Percentiles rank a stretch among this genome's conserved stretches.
Conservation (phyloP, 2,797 vertebrate genomes). For the Sebastes hopkinsi region DNA sequence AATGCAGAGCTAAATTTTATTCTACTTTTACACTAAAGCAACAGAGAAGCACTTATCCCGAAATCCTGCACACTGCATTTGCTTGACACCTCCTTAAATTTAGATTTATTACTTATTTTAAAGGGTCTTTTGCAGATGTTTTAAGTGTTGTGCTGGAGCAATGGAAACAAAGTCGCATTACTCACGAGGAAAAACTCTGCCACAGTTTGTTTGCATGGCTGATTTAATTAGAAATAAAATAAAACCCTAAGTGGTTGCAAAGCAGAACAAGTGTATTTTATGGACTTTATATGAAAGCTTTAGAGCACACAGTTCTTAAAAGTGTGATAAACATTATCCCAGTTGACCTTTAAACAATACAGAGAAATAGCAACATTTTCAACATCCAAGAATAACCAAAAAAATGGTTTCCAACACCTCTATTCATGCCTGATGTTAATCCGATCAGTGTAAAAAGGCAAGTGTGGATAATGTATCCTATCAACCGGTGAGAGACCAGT, state of each 20-base stretch:
- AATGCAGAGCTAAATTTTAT: neutral
- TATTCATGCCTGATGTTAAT: slow-evolving; percentile 30
- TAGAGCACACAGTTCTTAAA: neutral
- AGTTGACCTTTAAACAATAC: neutral
- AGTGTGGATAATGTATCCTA: slow-evolving; percentile 32
- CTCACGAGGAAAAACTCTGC: neutral
- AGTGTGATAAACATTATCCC: neutral
- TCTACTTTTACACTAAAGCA: neutral
- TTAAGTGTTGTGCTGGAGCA: neutral
- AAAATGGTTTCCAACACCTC: neutral
- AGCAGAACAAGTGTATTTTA: neutral
- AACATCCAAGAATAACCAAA: neutral
- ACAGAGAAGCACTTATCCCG: slow-evolving; percentile 2
- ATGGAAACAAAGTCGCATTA: neutral
- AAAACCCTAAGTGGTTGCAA: neutral
- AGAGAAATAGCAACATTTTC: neutral
- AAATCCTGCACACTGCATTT: neutral
- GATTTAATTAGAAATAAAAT: slow-evolving; percentile 23
- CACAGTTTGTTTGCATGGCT: neutral
- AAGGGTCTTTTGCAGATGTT: slow-evolving; percentile 7
- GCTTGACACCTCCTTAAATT: slow-evolving; percentile 24
- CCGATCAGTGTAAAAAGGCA: slow-evolving; percentile 23
- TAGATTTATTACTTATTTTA: slow-evolving; percentile 29
- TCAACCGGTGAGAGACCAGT: slow-evolving; percentile 56
- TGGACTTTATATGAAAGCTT: slow-evolving; percentile 3